Evolutionary conservation across 2,113 vertebrate species (phyloP).

Genomic region (Athene noctua): DNA sequence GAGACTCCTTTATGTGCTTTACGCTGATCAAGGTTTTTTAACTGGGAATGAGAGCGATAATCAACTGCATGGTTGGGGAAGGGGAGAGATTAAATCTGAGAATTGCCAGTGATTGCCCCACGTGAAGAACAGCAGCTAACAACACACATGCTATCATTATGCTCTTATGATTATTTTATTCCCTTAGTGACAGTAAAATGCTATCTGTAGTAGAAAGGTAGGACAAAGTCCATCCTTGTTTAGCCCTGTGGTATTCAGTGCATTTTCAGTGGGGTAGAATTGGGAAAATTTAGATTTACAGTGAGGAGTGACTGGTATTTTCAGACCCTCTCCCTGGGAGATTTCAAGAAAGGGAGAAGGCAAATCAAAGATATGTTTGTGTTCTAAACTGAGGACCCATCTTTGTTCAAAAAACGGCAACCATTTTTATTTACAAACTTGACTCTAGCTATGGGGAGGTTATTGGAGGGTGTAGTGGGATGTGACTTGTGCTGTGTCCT

Average conservation of each 20-base stretch:
- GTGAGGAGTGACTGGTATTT: background rate
- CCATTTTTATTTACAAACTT: background rate
- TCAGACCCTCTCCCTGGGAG: background rate
- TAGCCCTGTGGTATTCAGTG: background rate
- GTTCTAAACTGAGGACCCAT: background rate
- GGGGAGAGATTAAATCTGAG: conserved; percentile 51
- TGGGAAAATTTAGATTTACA: background rate
- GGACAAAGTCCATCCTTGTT: conserved; percentile 34
- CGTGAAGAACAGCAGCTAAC: conserved; percentile 48
- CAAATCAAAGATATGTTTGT: background rate
- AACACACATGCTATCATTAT: conserved; percentile 49
- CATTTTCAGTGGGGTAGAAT: background rate
- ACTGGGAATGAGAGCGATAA: conserved; percentile 44
- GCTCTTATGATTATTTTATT: conserved; percentile 62
- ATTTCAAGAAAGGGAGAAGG: background rate
- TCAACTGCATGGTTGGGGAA: conserved; percentile 49
- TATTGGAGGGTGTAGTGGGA: background rate
- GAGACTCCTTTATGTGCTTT: conserved; percentile 51
- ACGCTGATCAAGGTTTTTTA: conserved; percentile 62
- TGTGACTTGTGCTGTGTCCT: background rate
- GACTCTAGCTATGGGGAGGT: background rate
- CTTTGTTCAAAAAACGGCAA: background rate
- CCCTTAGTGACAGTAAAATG: conserved; percentile 40
- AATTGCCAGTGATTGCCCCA: conserved; percentile 60
- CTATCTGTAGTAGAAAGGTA: conserved; percentile 40